A percentile compares a stretch with the other conserved stretches of the same genome.
These are phyloP conservation scores for Anorthoa munda DNA, from an alignment of 2,888 invertebrate species.

Conservation along the genomic window DNA sequence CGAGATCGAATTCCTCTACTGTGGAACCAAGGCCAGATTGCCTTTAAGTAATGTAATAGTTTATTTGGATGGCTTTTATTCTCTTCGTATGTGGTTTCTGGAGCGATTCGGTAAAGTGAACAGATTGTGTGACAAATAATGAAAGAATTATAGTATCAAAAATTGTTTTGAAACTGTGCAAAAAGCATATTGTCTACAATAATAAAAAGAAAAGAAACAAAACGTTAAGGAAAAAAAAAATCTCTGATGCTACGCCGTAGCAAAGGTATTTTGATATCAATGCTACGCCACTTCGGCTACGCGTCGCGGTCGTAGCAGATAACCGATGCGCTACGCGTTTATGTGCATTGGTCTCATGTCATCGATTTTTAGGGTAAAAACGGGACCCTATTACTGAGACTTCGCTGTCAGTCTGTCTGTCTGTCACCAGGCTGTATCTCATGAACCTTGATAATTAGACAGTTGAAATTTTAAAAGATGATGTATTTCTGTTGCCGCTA, in stretches of 20 bases:
- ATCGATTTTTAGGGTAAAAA: too few species aligned
- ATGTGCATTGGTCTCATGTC: not conserved
- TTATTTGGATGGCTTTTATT: slow-evolving; percentile 19
- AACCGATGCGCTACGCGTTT: not conserved
- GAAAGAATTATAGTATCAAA: too few species aligned
- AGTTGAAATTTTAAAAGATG: too few species aligned
- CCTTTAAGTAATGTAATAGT: slow-evolving; percentile 22
- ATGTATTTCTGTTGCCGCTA: too few species aligned
- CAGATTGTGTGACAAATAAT: not conserved
- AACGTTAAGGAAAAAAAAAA: not conserved
- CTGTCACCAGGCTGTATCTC: too few species aligned
- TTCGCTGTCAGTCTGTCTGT: too few species aligned
- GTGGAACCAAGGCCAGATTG: not conserved
- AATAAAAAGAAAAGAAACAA: not conserved
- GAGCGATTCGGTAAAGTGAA: not conserved
- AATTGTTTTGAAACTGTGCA: not conserved
- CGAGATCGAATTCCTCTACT: slow-evolving; percentile 19
- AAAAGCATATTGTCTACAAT: too few species aligned
- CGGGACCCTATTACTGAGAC: too few species aligned
- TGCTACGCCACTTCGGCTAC: slow-evolving; percentile 26
- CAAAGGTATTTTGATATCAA: slow-evolving; percentile 6
- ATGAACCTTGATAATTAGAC: too few species aligned
- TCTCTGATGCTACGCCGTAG: slow-evolving; percentile 28
- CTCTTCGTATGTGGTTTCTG: not conserved
- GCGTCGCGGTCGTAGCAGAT: slow-evolving; percentile 37